phyloP scores from a whole-genome alignment of 1,140 invertebrate genomes.

The Drosophila bocki region DNA sequence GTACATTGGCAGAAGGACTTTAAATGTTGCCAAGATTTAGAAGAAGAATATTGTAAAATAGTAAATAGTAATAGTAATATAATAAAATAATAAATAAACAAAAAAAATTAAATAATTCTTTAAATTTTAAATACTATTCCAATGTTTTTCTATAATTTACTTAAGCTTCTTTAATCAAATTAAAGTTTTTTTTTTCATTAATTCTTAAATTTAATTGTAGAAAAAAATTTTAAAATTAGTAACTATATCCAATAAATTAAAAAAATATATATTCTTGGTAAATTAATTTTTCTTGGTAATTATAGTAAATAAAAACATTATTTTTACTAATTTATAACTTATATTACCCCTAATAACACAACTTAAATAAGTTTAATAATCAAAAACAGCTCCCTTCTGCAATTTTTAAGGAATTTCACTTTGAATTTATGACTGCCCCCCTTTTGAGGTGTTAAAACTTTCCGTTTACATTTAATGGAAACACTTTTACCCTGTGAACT shows the following conservation, averaged over 20 bases:
- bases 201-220: too few species aligned
- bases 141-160: too few species aligned
- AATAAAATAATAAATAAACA: too few species aligned
- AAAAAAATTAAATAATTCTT: too few species aligned
- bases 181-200: too few species aligned
- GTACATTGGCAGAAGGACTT: neutral
- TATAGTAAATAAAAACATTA: neutral
- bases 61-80: too few species aligned
- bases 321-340: neutral
- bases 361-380: neutral
- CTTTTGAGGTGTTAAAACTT: slow-evolving; percentile 14
- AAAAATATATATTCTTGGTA: neutral
- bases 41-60: too few species aligned
- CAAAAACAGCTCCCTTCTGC: neutral
- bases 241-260: too few species aligned
- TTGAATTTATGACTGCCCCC: neutral
- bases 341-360: neutral
- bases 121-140: too few species aligned
- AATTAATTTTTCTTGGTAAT: too few species aligned
- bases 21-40: neutral
- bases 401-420: neutral
- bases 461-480: slow-evolving; percentile 1
- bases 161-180: too few species aligned
- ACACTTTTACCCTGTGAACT: slow-evolving; percentile 3
- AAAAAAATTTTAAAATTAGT: too few species aligned